Conservation (phyloP, 2,113 vertebrate genomes). For the Mustela lutreola region DNA sequence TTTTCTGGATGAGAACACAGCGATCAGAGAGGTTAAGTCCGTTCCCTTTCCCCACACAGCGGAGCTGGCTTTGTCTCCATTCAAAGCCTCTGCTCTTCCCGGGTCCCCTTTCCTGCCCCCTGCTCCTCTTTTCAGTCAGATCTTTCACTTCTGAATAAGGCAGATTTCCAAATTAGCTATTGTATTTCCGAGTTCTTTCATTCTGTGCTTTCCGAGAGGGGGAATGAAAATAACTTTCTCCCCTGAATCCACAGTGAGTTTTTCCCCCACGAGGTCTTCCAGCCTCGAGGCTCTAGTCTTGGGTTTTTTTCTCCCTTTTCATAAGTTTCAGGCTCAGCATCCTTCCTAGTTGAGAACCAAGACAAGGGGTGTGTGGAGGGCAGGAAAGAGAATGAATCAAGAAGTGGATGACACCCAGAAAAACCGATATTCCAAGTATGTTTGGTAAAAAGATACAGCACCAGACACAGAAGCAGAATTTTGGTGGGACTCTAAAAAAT, state of each 20-base stretch:
- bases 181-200: neutral
- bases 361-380: neutral
- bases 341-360: neutral
- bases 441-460: neutral
- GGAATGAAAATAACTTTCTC: neutral
- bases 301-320: neutral
- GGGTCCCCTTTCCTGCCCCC: neutral
- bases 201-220: neutral
- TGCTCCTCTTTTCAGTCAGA: neutral
- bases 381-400: neutral
- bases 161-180: neutral
- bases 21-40: neutral
- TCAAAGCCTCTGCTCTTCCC: neutral
- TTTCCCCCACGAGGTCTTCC: neutral
- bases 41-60: neutral
- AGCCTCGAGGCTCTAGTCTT: neutral
- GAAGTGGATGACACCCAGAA: neutral
- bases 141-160: conserved; percentile 16
- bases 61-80: neutral
- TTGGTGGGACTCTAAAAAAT: neutral
- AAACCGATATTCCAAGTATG: neutral
- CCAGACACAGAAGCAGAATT: neutral
- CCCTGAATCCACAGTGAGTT: neutral
- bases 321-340: neutral
- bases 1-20: neutral